A percentile compares a stretch with the other conserved stretches of the same genome.
phyloP scores from a whole-genome alignment of 2,113 vertebrate species.

The Colistium nudipinnis region DNA sequence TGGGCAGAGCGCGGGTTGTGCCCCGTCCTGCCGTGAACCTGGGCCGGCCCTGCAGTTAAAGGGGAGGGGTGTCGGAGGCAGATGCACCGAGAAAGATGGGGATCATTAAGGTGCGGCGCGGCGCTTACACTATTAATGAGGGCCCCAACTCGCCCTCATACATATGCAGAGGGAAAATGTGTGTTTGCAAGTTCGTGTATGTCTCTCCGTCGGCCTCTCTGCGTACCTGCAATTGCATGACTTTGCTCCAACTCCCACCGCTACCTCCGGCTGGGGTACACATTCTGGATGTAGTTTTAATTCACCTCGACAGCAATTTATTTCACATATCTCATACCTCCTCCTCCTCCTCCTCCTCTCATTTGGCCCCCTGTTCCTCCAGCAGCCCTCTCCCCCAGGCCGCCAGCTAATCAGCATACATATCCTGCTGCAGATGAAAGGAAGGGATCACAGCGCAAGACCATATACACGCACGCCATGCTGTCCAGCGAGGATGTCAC shows the following conservation, averaged over 20 bases:
- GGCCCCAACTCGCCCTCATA: slow-evolving; percentile 28
- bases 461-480: slow-evolving; percentile 26
- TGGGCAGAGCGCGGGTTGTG: slow-evolving; percentile 26
- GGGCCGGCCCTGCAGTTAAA: slow-evolving; percentile 31
- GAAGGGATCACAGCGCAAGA: slow-evolving; percentile 43
- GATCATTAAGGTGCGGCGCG: slow-evolving; percentile 57
- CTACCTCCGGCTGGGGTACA: slow-evolving; percentile 11
- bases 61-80: slow-evolving; percentile 34
- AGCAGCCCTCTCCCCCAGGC: slow-evolving; percentile 37
- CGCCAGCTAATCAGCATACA: slow-evolving; percentile 61
- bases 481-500: slow-evolving; percentile 20
- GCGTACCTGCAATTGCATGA: slow-evolving; percentile 25
- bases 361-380: slow-evolving; percentile 30
- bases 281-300: slow-evolving; percentile 56
- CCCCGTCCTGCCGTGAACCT: slow-evolving; percentile 55
- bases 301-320: slow-evolving; percentile 56
- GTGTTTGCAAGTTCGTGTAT: background rate
- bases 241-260: slow-evolving; percentile 22
- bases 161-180: slow-evolving; percentile 36
- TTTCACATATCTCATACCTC: slow-evolving; percentile 53
- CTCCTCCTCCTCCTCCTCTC: slow-evolving; percentile 10
- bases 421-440: slow-evolving; percentile 60
- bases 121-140: slow-evolving; percentile 58
- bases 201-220: slow-evolving; percentile 25
- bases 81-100: slow-evolving; percentile 45